Base-by-base conservation (phyloP, 2,888 invertebrate species). In the Psylliodes chrysocephalus region DNA sequence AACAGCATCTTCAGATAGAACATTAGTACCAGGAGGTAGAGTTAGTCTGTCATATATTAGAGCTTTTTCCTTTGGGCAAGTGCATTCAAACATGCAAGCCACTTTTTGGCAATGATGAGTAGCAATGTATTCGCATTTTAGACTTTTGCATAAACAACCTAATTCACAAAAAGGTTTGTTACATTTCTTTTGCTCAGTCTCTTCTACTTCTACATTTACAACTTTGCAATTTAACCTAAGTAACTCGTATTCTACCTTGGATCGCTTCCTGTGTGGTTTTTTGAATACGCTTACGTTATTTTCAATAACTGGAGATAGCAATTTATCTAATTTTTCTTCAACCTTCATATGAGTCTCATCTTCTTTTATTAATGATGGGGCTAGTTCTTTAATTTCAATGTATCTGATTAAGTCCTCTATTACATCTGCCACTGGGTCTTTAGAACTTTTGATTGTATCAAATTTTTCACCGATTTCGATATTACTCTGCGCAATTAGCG, bases 141-240 rank as follows among this genome's bases (percentile, higher is more conserved):
- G 76, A 71, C 89, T 90, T 52, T 84, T 82, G 75, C 91, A 91
- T 35, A 91, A 77, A 76, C 91, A 91, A 2, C 91, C 91, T 57
- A 90, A 78, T 62, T 78, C 78, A 74, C 91, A 91, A 77, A 79
- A 83, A 4, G 83, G 81, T 71, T 89, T 87, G 0, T 65, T 68
- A 74, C 91, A 91, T 14, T 66, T 64, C 28, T 70, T 70, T 30
- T 70, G 75, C 57, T 82, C 67, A 15, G 83, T 60, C 59, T 77
- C 78, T 35, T 75, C 74, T 5, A 76, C 72, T 35, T 78, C 76
- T 2, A 82, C 82, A 74, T 86, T 86, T 55, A 91, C 89, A 28
- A 90, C 85, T 63, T 89, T 90, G 6, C 90, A 90, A 80, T 87
- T 89, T 33, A 91, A 83, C 67, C 89, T 84, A 59, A 83, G 84